Evolutionary conservation across 1,140 invertebrate species (phyloP), one percentile per base, ranked within the genome.

Genomic region (Dendroctonus valens): DNA sequence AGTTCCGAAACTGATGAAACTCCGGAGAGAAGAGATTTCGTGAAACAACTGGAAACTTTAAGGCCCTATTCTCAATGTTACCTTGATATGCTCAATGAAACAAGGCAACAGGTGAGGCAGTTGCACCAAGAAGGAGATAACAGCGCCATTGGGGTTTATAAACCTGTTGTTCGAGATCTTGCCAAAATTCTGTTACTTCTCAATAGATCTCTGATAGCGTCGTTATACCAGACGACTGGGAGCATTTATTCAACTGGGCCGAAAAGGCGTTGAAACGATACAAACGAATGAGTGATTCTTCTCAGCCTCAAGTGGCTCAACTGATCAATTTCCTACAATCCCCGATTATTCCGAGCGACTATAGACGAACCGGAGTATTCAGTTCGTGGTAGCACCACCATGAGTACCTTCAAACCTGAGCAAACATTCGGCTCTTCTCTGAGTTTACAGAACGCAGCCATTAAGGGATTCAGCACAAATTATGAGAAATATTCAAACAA

Each of bases 1-100:
- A 75, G 72, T 60, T 73, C 77, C 8, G 75, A 79, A 57, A 67
- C 75, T 39, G 78, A 81, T 46, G 74, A 77, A 62, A 75, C 77
- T 6, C 78, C 85, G 70, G 87, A 89, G 73, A 79, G 85, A 59
- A 78, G 82, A 58, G 87, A 89, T 74, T 90, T 89, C 72, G 73
- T 89, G 55, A 85, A 87, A 71, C 84, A 88, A 68, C 75, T 90
- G 41, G 82, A 86, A 58, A 83, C 82, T 6, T 81, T 90, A 65
- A 79, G 86, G 26, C 86, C 86, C 15, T 88, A 91, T 71, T 88
- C 86, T 7, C 84, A 86, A 72, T 86, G 86, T 59, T 86, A 90
- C 74, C 82, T 91, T 65, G 85, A 88, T 50, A 91, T 91, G 84
- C 78, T 91, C 57, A 91, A 90, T 73, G 88, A 91, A 74, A 89